These are phyloP conservation scores for Musca vetustissima DNA, from an alignment of 1,140 invertebrate species.

Conservation along the genomic window DNA sequence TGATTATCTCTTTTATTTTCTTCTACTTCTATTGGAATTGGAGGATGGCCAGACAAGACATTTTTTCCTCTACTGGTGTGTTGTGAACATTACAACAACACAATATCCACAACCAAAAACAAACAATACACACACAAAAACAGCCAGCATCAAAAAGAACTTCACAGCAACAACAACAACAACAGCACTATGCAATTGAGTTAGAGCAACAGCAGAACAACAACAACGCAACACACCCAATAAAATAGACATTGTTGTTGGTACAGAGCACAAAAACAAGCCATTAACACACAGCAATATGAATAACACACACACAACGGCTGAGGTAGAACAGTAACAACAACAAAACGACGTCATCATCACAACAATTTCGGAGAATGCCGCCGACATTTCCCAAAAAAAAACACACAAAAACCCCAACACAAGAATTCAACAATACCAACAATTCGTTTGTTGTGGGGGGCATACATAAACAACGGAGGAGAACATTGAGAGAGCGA, in stretches of 20 bases:
- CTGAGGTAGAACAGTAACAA: too few species aligned
- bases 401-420: neutral
- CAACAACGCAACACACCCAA: neutral
- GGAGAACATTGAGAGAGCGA: too few species aligned
- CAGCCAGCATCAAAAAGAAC: slow-evolving; percentile 2
- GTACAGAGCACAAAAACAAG: neutral
- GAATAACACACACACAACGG: too few species aligned
- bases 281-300: neutral
- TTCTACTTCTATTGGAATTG: too few species aligned
- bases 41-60: too few species aligned
- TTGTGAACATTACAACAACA: too few species aligned
- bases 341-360: too few species aligned
- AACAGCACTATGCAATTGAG: slow-evolving; percentile 8
- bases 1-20: too few species aligned
- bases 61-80: too few species aligned
- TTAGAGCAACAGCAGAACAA: too few species aligned
- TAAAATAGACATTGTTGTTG: neutral
- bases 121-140: neutral
- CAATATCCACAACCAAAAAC: neutral
- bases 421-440: too few species aligned
- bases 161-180: neutral
- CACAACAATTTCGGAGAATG: slow-evolving; percentile 18
- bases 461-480: neutral
- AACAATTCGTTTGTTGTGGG: neutral
- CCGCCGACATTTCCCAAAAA: neutral